Evolutionary conservation across 2,113 vertebrate species (phyloP).

Genomic region (Tylochromis polylepis): DNA sequence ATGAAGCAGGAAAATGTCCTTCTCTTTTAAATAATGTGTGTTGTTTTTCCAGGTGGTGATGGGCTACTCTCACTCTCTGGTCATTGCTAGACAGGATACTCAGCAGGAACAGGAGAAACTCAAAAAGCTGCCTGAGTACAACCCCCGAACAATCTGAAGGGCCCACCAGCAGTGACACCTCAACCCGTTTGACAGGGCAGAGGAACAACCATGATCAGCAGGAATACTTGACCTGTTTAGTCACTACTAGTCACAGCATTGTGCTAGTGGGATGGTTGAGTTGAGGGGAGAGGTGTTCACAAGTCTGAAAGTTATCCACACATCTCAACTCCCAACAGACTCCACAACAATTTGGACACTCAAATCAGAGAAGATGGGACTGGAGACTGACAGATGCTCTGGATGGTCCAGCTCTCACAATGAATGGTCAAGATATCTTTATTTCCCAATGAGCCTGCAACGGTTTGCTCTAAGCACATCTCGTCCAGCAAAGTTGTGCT

Average conservation of each 20-base stretch:
- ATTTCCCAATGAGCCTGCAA: slow-evolving; percentile 18
- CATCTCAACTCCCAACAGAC: slow-evolving; percentile 44
- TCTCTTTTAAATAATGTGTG: background rate
- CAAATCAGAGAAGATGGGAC: slow-evolving; percentile 4
- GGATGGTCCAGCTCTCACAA: background rate
- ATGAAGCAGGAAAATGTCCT: background rate
- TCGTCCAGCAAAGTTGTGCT: slow-evolving; percentile 39
- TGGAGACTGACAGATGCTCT: background rate
- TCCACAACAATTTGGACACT: slow-evolving; percentile 27
- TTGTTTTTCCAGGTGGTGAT: slow-evolving; percentile 83
- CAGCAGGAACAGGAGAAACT: slow-evolving; percentile 85
- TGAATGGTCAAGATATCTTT: background rate
- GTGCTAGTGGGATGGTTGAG: slow-evolving; percentile 11
- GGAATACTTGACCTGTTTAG: slow-evolving; percentile 26
- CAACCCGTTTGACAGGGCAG: slow-evolving; percentile 1
- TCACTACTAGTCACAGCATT: slow-evolving; percentile 24
- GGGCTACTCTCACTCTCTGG: slow-evolving; percentile 88
- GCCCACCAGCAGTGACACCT: background rate
- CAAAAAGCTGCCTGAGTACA: slow-evolving; percentile 92
- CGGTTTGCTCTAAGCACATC: slow-evolving; percentile 51
- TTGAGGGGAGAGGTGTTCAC: slow-evolving; percentile 2
- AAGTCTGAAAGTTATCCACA: slow-evolving; percentile 21
- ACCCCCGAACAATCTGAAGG: slow-evolving; percentile 87
- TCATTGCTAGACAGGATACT: slow-evolving; percentile 86
- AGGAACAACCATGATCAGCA: slow-evolving; percentile 49